Evolutionary conservation across 1,140 invertebrate species (phyloP), one percentile per base, ranked within the genome.

Genomic region (Drosophila sproati): DNA sequence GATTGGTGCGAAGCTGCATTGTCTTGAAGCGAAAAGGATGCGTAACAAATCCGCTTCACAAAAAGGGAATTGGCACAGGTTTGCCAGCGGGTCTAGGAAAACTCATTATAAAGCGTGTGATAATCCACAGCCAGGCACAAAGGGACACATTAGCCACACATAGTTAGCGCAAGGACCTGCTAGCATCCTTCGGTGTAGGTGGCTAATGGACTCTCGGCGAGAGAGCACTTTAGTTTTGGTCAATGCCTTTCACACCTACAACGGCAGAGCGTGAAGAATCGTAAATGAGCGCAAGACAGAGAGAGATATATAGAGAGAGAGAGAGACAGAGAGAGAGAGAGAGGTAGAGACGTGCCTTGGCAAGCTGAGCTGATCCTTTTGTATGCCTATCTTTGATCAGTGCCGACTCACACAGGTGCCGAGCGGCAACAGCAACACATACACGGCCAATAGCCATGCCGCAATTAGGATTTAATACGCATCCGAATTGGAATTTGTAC

Each of bases 221-320:
- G 45, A 55, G 75, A 57, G 79, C 83, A 82, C 85, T 88, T 88
- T 85, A 89, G 85, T 83, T 80, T 89, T 89, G 85, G 85, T 89
- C 85, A 85, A 78, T 89, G 80, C 72, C 78, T 89, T 88, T 89
- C 85, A 89, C 85, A 89, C 85, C 85, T 89, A 69, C 80, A 56
- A 51, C 54, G 43, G 59, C 47, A 54, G 75, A 91, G 89, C 89
- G 78, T 91, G 78, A 79, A 89, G 51, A 91, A 91, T 91, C 60
- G 48, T 52, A 68, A 68, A 68, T 56, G 57, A 20, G 20, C 20
- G 20, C 20, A 20, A 20, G 20, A 20, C 20, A 20, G 20, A 20
- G 20, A n/a, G 39, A 37, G 35, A 37, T 41, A 10, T 1, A 10
- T 0, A 41, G 3, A 41, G 7, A 41, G 10, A 6, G 10, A 69